Base-by-base conservation (phyloP, 2,888 invertebrate genomes). In the Hirtodrosophila histrioides region DNA sequence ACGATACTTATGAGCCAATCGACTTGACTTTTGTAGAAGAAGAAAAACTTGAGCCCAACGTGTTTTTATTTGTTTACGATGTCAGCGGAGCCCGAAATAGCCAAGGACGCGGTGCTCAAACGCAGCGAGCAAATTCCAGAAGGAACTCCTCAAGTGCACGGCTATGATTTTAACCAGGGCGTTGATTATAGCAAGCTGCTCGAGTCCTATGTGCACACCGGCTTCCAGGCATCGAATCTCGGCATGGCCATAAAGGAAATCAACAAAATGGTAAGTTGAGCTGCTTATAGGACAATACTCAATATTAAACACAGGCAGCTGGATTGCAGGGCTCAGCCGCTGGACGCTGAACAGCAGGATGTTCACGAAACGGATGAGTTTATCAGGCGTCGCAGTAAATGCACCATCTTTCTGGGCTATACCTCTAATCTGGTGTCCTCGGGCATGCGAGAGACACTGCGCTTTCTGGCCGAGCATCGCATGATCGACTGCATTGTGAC, bases 181-280 rank as follows among this genome's bases (percentile, higher is more conserved):
- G 92, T 98, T 6, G 94, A 99, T 91, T 98, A 98, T 91, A 94
- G 95, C 72, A 94, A 95, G 85, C 92, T 99, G 55, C 93, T 99
- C 41, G 93, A 95, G 72, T 95, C 95, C 29, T 99, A 96, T 91
- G 90, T 93, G 31, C 93, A 93, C 58, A 96, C 96, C 17, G 99
- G 99, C n/a, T 99, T 99, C 92, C 99, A 99, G 93, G 98, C 99
- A 0, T 98, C 98, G 0, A 98, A 96, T 93, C 96, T 99, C 90
- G 98, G 97, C 0, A 92, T 95, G 85, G 98, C 98, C 0, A 95
- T 99, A 0, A 93, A 95, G 51, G 98, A 99, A 93, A 95, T 99
- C 67, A 96, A 97, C 84, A 95, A 94, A 93, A 99, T 99, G 99
- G 94, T 94, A 92, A 79, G 80, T 79, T 56, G 8, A 29, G 6